A percentile compares a stretch with the other conserved stretches of the same genome.
Conservation (phyloP, 2,113 vertebrate species). For the Propithecus coquereli region DNA sequence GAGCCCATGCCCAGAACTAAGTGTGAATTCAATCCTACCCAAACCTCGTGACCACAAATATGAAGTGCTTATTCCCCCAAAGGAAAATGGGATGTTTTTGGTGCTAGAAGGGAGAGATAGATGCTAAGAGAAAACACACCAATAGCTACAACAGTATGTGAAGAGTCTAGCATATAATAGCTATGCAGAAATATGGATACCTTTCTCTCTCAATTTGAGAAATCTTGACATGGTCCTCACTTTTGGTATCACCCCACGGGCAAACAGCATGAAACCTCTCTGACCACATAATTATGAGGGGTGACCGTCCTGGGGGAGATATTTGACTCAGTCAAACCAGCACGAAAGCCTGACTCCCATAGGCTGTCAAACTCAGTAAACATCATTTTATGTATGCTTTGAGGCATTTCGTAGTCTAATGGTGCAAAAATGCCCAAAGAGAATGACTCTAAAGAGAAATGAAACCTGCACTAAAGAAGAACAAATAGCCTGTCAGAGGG, state of each 20-base stretch:
- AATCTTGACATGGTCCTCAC: background rate
- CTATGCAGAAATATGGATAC: background rate
- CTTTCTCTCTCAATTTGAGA: background rate
- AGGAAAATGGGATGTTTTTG: background rate
- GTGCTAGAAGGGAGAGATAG: background rate
- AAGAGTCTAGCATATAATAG: background rate
- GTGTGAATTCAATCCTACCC: background rate
- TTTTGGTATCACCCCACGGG: background rate
- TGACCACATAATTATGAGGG: background rate
- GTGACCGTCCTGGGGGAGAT: background rate
- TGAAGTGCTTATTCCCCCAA: background rate
- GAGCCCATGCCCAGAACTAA: background rate
- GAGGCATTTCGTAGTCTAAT: background rate
- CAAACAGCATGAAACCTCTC: background rate
- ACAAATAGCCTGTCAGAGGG: background rate
- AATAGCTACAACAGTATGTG: background rate
- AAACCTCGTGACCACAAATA: background rate
- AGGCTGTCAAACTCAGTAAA: background rate
- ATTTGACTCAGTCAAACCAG: background rate
- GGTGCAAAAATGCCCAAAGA: background rate
- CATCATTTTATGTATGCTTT: background rate
- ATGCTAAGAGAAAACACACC: background rate
- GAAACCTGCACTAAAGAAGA: background rate
- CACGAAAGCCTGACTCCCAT: background rate
- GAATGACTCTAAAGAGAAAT: background rate